Evolutionary conservation across 2,888 invertebrate genomes (phyloP), one percentile per base, ranked within the genome.

Genomic region (Daptonema setosum): DNA sequence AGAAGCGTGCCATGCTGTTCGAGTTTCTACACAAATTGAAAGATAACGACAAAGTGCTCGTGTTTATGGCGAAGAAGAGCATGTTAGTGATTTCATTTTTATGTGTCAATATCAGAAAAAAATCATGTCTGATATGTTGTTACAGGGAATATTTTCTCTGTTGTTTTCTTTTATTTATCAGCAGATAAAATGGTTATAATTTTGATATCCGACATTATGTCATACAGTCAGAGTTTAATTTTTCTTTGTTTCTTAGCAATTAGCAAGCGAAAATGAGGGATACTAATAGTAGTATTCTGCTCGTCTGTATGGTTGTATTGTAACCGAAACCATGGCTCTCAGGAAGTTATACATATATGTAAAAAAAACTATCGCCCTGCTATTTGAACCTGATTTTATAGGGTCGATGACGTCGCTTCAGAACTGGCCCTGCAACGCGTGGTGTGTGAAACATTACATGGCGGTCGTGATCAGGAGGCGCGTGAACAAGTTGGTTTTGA

Each of bases 361-460:
- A n/a, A n/a, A n/a, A n/a, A n/a, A n/a, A n/a, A n/a, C n/a, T n/a
- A n/a, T n/a, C n/a, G n/a, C n/a, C n/a, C n/a, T 17, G 35, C 35
- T 17, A 35, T 35, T 8, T 35, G 35, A 8, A 11, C 17, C 35
- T 35, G 35, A 35, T n/a, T 17, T 64, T 66, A 25, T 62, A 71
- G 71, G 47, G 90, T 86, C 1, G 84, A 86, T 68, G 81, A 86
- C 67, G 73, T 91, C 26, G 78, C 85, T 0, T 81, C 84, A 62
- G 85, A 90, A 61, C 73, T 91, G 56, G 77, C 79, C 5, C 65
- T 87, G 58, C 75, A 76, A 60, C 81, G 81, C 0, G 77, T 84
- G 26, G 70, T 74, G 55, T 83, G 83, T 61, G 82, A 85, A 69
- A 81, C 83, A 57, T 80, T 93, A 61, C 91, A 91, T 73, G 90